Evolutionary conservation across 2,888 invertebrate species (phyloP).

Genomic region (Phasia obesa): DNA sequence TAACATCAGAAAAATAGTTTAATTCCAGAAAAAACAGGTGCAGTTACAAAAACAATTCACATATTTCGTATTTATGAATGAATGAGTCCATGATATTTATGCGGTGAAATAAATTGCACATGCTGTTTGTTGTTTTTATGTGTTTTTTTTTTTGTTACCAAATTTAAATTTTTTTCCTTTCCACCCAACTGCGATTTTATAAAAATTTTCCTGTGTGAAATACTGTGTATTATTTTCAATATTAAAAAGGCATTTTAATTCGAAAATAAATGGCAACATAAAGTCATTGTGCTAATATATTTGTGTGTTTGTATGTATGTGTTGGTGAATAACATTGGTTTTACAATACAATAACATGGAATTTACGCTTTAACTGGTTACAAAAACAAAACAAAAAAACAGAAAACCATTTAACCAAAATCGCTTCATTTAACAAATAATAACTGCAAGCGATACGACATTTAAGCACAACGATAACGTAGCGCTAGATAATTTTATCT

Average conservation of each 20-base stretch:
- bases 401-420: conserved; percentile 75
- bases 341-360: conserved; percentile 68
- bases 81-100: conserved; percentile 41
- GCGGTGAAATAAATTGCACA: conserved; percentile 27
- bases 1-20: neutral
- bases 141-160: conserved; percentile 75
- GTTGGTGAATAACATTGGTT: conserved; percentile 47
- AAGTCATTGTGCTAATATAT: conserved; percentile 30
- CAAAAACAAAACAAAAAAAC: conserved; percentile 67
- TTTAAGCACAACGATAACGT: neutral
- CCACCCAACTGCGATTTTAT: conserved; percentile 36
- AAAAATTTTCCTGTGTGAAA: conserved; percentile 15
- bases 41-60: conserved; percentile 52
- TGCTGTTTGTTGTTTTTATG: conserved; percentile 31
- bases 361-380: conserved; percentile 79
- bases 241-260: conserved; percentile 70
- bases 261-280: conserved; percentile 27
- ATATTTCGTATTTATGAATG: conserved; percentile 53
- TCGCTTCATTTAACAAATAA: conserved; percentile 81
- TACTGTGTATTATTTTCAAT: conserved; percentile 73
- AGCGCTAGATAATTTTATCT: neutral
- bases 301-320: neutral
- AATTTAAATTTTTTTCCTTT: neutral
- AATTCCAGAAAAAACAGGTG: conserved; percentile 41
- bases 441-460: conserved; percentile 76